phyloP scores from a whole-genome alignment of 2,113 vertebrate genomes.

The Anolis carolinensis region DNA sequence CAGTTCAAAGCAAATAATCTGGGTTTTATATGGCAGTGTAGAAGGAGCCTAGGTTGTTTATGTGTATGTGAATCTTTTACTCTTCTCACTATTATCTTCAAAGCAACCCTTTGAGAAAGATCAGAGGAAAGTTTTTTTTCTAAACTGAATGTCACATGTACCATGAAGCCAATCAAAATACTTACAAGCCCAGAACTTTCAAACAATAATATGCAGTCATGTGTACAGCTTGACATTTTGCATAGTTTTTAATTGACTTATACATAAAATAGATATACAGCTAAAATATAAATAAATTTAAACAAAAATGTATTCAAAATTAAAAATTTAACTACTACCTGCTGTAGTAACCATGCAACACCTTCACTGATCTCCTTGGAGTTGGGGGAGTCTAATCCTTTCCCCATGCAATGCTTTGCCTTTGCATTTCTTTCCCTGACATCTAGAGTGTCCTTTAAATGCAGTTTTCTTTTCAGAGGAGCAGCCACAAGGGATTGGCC shows the following conservation, averaged over 20 bases:
- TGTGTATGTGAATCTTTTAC: too few relatives aligned
- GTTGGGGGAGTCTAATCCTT: background rate
- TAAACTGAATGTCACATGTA: background rate
- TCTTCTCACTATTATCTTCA: background rate
- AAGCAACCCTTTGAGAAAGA: background rate
- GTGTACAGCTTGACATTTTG: background rate
- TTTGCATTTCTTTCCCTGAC: background rate
- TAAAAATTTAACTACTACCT: background rate
- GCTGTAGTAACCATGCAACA: background rate
- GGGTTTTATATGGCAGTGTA: too few relatives aligned
- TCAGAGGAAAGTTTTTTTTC: background rate
- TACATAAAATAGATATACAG: background rate
- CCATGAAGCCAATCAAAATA: background rate
- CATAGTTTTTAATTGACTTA: background rate
- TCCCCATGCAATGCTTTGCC: background rate
- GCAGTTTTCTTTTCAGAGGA: background rate
- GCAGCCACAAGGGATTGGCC: background rate
- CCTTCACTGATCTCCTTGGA: background rate
- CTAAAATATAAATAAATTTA: background rate
- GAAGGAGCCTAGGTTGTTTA: too few relatives aligned
- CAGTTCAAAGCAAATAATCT: too few relatives aligned
- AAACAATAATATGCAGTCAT: background rate
- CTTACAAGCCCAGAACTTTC: background rate
- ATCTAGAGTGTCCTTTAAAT: slow-evolving; percentile 3
- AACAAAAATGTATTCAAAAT: background rate